Conservation (phyloP, 2,888 invertebrate genomes). For the Bugulina stolonifera region DNA sequence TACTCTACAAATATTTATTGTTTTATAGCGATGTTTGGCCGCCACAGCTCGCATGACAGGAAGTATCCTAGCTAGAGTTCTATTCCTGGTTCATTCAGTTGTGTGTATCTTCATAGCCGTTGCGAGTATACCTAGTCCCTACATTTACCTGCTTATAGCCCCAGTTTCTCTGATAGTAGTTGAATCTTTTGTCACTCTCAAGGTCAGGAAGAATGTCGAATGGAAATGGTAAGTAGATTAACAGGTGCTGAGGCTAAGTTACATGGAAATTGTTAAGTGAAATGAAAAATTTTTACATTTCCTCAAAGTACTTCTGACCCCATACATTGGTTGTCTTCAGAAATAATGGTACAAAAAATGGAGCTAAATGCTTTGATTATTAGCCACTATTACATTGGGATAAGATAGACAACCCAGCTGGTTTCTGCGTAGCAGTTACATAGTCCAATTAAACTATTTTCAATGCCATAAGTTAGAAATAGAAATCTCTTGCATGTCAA, state of each 20-base stretch:
- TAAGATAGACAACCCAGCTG: no score
- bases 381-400: no score
- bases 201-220: slow-evolving; percentile 81
- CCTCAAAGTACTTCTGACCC: neutral
- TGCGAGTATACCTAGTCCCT: neutral
- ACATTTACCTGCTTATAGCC: slow-evolving; percentile 59
- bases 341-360: no score
- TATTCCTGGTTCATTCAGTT: slow-evolving; percentile 2
- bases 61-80: neutral
- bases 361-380: no score
- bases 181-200: slow-evolving; percentile 80
- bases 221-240: slow-evolving; percentile 67
- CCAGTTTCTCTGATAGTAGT: slow-evolving; percentile 73
- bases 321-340: no score
- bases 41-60: neutral
- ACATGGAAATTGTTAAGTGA: neutral
- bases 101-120: slow-evolving; percentile 8
- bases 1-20: no score
- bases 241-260: neutral
- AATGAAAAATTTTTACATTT: neutral
- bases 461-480: no score
- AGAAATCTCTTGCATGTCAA: no score
- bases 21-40: slow-evolving; percentile 5
- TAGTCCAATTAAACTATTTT: no score
- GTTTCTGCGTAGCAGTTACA: no score